phyloP scores from a whole-genome alignment of 2,888 invertebrate genomes.

The Fragum sueziense region DNA sequence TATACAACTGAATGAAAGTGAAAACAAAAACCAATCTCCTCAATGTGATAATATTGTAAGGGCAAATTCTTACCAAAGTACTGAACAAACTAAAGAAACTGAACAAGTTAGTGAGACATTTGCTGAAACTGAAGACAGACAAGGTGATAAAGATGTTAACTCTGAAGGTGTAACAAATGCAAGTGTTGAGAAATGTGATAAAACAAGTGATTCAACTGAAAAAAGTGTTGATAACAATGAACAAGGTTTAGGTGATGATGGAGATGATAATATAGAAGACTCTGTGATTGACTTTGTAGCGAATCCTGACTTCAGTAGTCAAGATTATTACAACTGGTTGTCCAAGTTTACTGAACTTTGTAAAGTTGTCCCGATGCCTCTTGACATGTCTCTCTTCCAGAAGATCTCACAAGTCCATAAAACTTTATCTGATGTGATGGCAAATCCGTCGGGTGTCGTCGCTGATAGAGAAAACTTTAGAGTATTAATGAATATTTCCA shows the following conservation, averaged over 20 bases:
- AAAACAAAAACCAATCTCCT: neutral
- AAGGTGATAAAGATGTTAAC: neutral
- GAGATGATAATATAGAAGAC: neutral
- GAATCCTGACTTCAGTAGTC: constrained; percentile 78
- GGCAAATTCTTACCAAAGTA: neutral
- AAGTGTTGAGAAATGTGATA: neutral
- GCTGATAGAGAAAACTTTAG: constrained; percentile 78
- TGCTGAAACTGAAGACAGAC: neutral
- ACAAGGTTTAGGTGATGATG: too few species aligned
- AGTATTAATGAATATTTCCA: constrained; percentile 78
- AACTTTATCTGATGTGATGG: constrained; percentile 78
- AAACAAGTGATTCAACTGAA: neutral
- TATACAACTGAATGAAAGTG: neutral
- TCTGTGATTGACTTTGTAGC: constrained; percentile 50
- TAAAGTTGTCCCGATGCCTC: constrained; percentile 76
- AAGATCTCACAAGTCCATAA: constrained; percentile 80
- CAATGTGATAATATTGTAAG: neutral
- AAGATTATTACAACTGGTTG: constrained; percentile 80
- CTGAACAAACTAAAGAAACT: too few species aligned
- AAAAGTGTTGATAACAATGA: neutral
- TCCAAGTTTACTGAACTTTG: constrained; percentile 77
- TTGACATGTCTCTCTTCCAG: constrained; percentile 75
- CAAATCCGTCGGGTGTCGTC: constrained; percentile 77
- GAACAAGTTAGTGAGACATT: neutral
- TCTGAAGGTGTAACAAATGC: neutral